Evolutionary conservation across 1,140 invertebrate species (phyloP).

Genomic region (Drosophila funebris): DNA sequence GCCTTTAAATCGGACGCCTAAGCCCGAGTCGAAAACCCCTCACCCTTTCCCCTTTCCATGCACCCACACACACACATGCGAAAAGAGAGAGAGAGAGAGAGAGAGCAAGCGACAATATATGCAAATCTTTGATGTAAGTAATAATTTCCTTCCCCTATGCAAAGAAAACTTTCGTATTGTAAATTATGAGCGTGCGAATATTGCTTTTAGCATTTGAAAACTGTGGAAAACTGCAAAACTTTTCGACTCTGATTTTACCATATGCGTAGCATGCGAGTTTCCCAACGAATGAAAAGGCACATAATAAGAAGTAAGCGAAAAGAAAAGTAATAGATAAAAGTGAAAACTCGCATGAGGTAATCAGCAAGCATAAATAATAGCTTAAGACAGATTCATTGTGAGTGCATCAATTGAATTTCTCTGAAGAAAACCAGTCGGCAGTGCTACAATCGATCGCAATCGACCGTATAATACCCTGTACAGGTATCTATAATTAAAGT

Average conservation of each 20-base stretch:
- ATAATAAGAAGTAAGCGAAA: neutral
- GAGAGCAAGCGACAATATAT: conserved; percentile 62
- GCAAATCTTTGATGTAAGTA: conserved; percentile 80
- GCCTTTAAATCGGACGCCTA: conserved; percentile 45
- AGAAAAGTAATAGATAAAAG: neutral
- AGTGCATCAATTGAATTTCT: conserved; percentile 8
- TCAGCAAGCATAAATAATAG: conserved; percentile 33
- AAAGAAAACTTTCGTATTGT: conserved; percentile 64
- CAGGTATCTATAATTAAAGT: no score
- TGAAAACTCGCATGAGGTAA: neutral
- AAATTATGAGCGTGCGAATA: conserved; percentile 76
- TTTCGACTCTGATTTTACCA: conserved; percentile 61
- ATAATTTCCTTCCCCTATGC: conserved; percentile 73
- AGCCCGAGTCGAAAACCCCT: neutral
- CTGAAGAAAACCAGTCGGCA: no score
- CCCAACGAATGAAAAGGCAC: neutral
- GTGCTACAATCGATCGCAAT: no score
- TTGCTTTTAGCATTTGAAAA: conserved; percentile 61
- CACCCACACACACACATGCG: conserved; percentile 15
- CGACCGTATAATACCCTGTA: no score
- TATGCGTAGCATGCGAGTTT: conserved; percentile 42
- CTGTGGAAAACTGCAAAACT: conserved; percentile 22
- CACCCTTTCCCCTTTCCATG: neutral
- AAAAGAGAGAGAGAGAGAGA: neutral
- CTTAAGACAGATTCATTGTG: conserved; percentile 7